Base-by-base conservation (phyloP, 2,888 invertebrate genomes). In the Eumacrocentrus americanus region DNA sequence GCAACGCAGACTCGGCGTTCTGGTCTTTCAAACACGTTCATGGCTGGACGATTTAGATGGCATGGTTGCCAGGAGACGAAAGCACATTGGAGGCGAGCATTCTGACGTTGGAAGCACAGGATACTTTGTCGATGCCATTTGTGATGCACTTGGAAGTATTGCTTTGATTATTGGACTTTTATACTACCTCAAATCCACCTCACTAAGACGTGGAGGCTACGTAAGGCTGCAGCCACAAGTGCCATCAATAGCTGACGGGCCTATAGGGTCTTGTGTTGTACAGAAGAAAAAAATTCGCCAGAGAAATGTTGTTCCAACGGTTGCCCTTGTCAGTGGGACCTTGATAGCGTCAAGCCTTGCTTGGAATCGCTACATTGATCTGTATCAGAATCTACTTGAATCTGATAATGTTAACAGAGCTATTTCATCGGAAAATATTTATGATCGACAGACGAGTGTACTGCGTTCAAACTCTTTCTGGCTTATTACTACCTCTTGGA, bases 21-120 rank as follows among this genome's bases (percentile, higher is more conserved):
- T 92, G 1, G 76, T 94, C 16, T 94, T 92, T 76, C 90, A 92
- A 81, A 79, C 93, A 37, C 84, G 94, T 67, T 91, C 91, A 66
- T 92, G 92, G 82, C 79, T 94, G 53, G 95, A 95, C 72, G 91
- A 92, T 72, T 80, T 95, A 63, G 95, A 95, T 72, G 95, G 95
- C 0, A 91, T 92, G 72, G 91, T 95, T 2, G 94, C 93, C 0
- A 86, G 94, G 61, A 88, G 87, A 22, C 85, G 90, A 57, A 89
- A 88, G 71, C 86, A 92, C 74, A 87, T 91, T 23, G 85, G 87
- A 62, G 91, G 92, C 0, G 91, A 92, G 77, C 84, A 88, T 20
- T 91, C 92, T 0, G 91, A 91, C 74, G 88, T 92, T n/a, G 91
- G 92, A 0, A 88, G 90, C 0, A 75, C 88, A 0, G 94, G 94